Conservation (phyloP, 1,140 invertebrate genomes). For the Centruroides sculpturatus region DNA sequence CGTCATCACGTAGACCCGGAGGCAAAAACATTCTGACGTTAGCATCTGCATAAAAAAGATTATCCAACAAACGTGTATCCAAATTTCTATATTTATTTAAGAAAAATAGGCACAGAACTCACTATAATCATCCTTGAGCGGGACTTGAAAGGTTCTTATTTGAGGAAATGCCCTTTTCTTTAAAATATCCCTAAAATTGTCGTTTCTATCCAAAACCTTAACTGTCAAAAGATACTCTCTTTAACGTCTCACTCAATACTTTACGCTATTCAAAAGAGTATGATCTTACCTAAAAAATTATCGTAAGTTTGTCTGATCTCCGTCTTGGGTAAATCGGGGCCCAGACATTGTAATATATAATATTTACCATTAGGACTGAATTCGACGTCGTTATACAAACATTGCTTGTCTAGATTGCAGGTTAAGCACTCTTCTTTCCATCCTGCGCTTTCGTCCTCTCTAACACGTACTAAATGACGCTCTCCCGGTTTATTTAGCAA, state of each 20-base stretch:
- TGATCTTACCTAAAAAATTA: conserved; percentile 11
- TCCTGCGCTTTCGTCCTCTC: conserved; percentile 43
- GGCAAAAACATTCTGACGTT: conserved; percentile 64
- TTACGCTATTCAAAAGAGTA: no score
- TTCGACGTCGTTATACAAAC: conserved; percentile 28
- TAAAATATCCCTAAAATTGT: background rate
- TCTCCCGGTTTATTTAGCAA: conserved; percentile 62
- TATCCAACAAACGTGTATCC: no score
- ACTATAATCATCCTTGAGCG: conserved; percentile 62
- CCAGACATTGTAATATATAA: conserved; percentile 37
- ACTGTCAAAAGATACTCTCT: background rate
- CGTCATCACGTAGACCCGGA: conserved; percentile 66
- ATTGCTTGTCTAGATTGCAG: conserved; percentile 24
- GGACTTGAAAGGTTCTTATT: conserved; percentile 57
- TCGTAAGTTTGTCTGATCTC: conserved; percentile 12
- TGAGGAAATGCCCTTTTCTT: conserved; percentile 55
- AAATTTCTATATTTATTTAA: no score
- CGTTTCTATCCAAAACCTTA: background rate
- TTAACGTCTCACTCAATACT: no score
- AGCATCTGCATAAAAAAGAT: conserved; percentile 25
- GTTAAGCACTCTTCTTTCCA: conserved; percentile 41
- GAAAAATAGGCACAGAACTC: conserved; percentile 2
- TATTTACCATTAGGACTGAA: conserved; percentile 54
- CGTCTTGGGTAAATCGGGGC: conserved; percentile 15
- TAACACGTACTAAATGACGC: conserved; percentile 63